These are phyloP conservation scores for Silurus glanis DNA, from an alignment of 2,113 vertebrate species.

Conservation along the genomic window DNA sequence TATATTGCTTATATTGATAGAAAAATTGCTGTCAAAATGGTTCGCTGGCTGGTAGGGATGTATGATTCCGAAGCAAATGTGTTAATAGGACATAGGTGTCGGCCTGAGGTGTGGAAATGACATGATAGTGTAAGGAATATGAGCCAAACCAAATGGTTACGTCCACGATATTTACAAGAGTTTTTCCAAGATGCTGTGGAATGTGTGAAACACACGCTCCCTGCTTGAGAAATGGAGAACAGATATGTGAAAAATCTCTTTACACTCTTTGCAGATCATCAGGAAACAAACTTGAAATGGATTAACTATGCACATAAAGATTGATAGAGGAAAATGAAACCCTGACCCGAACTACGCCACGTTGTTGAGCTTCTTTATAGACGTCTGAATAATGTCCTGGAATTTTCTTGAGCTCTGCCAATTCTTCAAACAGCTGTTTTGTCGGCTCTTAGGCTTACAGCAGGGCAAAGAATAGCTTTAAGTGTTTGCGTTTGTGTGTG, in stretches of 20 bases:
- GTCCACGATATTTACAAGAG: conserved; percentile 19
- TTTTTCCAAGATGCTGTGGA: conserved; percentile 12
- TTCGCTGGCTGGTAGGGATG: background rate
- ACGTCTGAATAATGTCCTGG: conserved; percentile 47
- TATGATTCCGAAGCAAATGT: background rate
- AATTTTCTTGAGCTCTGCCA: conserved; percentile 51
- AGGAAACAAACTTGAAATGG: background rate
- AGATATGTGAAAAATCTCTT: background rate
- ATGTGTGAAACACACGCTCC: background rate
- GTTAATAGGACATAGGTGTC: background rate
- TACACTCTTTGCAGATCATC: background rate
- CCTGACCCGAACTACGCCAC: conserved; percentile 33
- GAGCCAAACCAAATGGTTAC: conserved; percentile 33
- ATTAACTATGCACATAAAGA: background rate
- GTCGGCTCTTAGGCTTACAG: conserved; percentile 6
- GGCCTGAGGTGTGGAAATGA: conserved; percentile 14
- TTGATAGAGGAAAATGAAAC: conserved; percentile 10
- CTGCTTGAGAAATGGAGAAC: background rate
- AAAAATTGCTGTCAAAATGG: background rate
- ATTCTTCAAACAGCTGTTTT: conserved; percentile 63
- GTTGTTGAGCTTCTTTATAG: conserved; percentile 53
- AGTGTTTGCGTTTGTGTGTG: background rate
- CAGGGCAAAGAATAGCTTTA: conserved; percentile 1
- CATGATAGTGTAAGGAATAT: conserved; percentile 21
- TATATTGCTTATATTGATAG: background rate